Evolutionary conservation across 2,888 invertebrate species (phyloP), one percentile per base, ranked within the genome.

Genomic region (Coelogynopora nodosa): DNA sequence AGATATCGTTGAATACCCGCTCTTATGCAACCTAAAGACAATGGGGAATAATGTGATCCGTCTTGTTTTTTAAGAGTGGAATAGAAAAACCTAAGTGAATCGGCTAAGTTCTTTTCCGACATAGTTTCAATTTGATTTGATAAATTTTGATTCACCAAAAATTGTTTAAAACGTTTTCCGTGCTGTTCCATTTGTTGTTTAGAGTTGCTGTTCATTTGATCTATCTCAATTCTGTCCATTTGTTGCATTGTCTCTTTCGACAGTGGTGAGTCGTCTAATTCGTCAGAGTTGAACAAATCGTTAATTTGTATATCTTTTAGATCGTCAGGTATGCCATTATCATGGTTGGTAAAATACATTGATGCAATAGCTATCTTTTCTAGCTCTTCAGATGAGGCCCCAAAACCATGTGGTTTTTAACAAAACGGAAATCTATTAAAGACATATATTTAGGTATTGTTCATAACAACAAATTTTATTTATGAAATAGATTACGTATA

Each of bases 1-100:
- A 74, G 74, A 74, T 74, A 74, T 23, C 5, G 74, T 13, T 74
- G 74, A 74, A 74, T 74, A 74, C 74, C 74, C 10, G 49, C 49
- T 74, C 2, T 74, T 74, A 13, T 74, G 27, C 74, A 74, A 74
- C 74, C 74, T 2, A 74, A 74, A 74, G 23, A 74, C 49, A 18
- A 49, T 49, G 49, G 49, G 49, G 49, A 49, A 49, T 49, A 49
- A 49, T 49, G 49, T 49, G 49, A 49, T 49, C 49, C 49, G 49
- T 49, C 49, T 49, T 49, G 49, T 49, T 49, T 49, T 49, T 49
- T 49, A n/a, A 49, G 49, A 49, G 49, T 49, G 49, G 49, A 49
- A 49, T 49, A 49, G 49, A 49, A 49, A 49, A 49, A 49, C 49
- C 49, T 49, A 49, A 49, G 49, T 49, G 49, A 49, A 49, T 49